A percentile compares a stretch with the other conserved stretches of the same genome.
phyloP scores from a whole-genome alignment of 2,797 vertebrate genomes.

The Chromis chromis region DNA sequence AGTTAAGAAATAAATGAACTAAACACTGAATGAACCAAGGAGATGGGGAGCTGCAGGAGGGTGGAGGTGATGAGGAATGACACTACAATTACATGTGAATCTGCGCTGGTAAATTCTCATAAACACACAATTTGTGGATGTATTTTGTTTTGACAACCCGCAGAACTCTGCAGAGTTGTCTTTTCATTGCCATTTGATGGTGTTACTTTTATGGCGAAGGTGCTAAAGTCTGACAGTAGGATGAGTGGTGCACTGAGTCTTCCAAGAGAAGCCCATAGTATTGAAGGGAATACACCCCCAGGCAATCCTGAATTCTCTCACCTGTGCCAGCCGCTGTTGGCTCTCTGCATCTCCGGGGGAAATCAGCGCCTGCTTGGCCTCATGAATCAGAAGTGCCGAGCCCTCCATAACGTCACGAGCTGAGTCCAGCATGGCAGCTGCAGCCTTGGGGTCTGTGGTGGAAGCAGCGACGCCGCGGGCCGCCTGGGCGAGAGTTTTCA shows the following conservation, averaged over 20 bases:
- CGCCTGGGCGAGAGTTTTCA: conserved; percentile 94
- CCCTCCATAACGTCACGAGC: conserved; percentile 98
- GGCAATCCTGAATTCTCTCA: conserved; percentile 66
- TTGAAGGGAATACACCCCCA: neutral
- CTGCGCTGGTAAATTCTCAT: neutral
- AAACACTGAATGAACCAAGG: neutral
- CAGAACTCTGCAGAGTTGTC: neutral
- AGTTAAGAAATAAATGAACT: neutral
- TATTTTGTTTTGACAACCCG: conserved; percentile 16
- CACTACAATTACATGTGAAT: neutral
- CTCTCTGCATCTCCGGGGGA: conserved; percentile 94
- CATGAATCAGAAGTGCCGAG: conserved; percentile 94
- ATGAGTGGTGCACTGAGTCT: neutral
- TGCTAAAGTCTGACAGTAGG: conserved; percentile 13
- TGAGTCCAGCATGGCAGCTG: conserved; percentile 95
- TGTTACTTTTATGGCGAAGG: neutral
- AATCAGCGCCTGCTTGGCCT: conserved; percentile 94
- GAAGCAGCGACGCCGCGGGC: conserved; percentile 95
- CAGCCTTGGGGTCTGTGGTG: conserved; percentile 88
- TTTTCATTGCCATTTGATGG: conserved; percentile 8
- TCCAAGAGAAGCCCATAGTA: neutral
- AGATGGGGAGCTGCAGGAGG: neutral
- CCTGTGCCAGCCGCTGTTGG: conserved; percentile 97
- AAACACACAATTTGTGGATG: neutral
- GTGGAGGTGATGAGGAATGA: neutral